These are phyloP conservation scores for Dasypolia templi DNA, from an alignment of 2,888 invertebrate species.

Conservation along the genomic window DNA sequence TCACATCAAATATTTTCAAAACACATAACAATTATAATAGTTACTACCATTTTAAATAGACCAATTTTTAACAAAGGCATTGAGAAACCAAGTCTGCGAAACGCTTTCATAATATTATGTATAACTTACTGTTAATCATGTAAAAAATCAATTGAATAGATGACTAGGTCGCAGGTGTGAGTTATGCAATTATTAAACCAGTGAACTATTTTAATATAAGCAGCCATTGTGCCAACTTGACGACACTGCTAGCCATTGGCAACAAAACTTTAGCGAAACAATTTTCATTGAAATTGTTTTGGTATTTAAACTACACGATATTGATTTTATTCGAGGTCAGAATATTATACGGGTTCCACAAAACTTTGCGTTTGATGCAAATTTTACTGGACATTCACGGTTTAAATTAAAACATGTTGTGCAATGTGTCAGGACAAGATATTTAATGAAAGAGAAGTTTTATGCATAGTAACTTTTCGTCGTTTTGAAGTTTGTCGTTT, in stretches of 20 bases:
- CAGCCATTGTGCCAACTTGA: slow-evolving; percentile 75
- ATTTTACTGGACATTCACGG: slow-evolving; percentile 37
- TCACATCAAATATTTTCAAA: slow-evolving; percentile 59
- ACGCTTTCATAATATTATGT: slow-evolving; percentile 67
- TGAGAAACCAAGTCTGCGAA: slow-evolving; percentile 60
- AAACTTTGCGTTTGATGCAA: slow-evolving; percentile 48
- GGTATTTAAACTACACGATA: slow-evolving; percentile 73
- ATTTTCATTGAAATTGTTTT: slow-evolving; percentile 85
- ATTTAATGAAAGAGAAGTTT: slow-evolving; percentile 39
- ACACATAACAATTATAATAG: slow-evolving; percentile 54
- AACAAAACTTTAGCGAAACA: slow-evolving; percentile 76
- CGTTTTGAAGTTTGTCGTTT: slow-evolving; percentile 34
- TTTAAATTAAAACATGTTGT: slow-evolving; percentile 38
- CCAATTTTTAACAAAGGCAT: slow-evolving; percentile 68
- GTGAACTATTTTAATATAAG: slow-evolving; percentile 83
- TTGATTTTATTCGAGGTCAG: slow-evolving; percentile 68
- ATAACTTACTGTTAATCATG: slow-evolving; percentile 65
- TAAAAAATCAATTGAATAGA: slow-evolving; percentile 68
- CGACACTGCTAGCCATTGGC: slow-evolving; percentile 70
- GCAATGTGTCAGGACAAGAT: slow-evolving; percentile 37
- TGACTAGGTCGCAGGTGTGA: slow-evolving; percentile 76
- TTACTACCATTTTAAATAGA: slow-evolving; percentile 55
- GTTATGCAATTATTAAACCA: slow-evolving; percentile 74
- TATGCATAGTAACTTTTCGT: slow-evolving; percentile 17
- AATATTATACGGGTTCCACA: slow-evolving; percentile 36